Evolutionary conservation across 2,888 invertebrate genomes (phyloP), one percentile per base, ranked within the genome.

Genomic region (Microplitis manilae): DNA sequence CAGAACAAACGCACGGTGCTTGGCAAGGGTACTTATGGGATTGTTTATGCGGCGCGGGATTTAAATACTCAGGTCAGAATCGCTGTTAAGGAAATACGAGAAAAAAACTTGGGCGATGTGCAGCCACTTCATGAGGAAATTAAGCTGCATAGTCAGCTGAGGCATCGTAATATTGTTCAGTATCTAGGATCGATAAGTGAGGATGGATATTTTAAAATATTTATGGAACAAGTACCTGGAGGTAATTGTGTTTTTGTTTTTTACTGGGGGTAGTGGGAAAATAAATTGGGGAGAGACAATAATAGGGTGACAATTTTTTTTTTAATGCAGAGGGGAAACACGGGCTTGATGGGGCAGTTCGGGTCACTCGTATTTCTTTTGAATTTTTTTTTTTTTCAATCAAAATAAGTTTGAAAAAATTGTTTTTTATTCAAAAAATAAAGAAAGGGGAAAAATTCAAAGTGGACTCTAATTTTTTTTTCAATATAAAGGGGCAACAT

Each of bases 111-210:
- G 2, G 97, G 98, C 0, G 97, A 98, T 86, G 98, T 99, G 0
- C 99, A 99, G 89, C 99, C 99, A 0, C 91, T 99, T 82, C 99
- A 99, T 89, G 99, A 99, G 90, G 99, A 99, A 92, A 99, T 99
- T 80, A 94, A 97, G 88, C 92, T 99, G 77, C 99, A 99, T 90
- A 98, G 98, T 15, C 97, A 98, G 87, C 91, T 99, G 75, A 92
- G 97, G 2, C 98, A 99, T 90, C 92, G 97, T 87, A 99, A 99
- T 91, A 99, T 99, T 87, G 99, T 99, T 0, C 96, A 97, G 91
- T 98, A 98, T 90, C 92, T 97, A 79, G 98, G 99, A 1, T 99
- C 99, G 13, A 93, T 96, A 80, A 97, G 97, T 73, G 98, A 98
- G 89, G 95, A 96, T 90, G 97, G 97, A 79, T 97, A 93, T 89